phyloP scores from a whole-genome alignment of 2,888 invertebrate species.

The Hedya salicella region DNA sequence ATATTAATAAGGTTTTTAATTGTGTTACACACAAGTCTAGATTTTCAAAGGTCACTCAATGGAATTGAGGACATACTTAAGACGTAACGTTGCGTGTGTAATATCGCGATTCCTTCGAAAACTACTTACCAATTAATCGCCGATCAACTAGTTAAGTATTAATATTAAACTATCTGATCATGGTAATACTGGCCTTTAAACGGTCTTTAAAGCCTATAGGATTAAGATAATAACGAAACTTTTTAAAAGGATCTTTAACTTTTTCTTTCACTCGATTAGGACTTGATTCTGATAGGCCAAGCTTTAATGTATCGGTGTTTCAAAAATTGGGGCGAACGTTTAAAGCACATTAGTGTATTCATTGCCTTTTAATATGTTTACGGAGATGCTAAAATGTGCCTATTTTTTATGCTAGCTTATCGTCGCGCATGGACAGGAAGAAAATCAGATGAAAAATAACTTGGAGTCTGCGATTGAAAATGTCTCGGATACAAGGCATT shows the following conservation, averaged over 20 bases:
- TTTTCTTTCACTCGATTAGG: neutral
- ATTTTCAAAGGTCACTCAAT: no score
- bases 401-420: no score
- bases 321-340: neutral
- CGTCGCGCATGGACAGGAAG: no score
- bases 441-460: no score
- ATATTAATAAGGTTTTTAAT: no score
- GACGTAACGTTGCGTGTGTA: no score
- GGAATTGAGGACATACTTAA: no score
- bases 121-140: neutral
- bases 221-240: slow-evolving; percentile 5
- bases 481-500: no score
- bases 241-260: slow-evolving; percentile 7
- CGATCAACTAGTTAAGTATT: neutral
- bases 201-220: neutral
- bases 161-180: neutral
- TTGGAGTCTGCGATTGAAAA: no score
- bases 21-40: no score
- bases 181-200: neutral
- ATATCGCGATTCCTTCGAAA: no score
- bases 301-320: neutral
- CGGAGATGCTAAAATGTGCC: no score
- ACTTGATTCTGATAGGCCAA: slow-evolving; percentile 4
- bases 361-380: neutral
- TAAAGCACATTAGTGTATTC: neutral